Base-by-base conservation (phyloP, 1,140 invertebrate genomes). In the Drosophila takahashii region DNA sequence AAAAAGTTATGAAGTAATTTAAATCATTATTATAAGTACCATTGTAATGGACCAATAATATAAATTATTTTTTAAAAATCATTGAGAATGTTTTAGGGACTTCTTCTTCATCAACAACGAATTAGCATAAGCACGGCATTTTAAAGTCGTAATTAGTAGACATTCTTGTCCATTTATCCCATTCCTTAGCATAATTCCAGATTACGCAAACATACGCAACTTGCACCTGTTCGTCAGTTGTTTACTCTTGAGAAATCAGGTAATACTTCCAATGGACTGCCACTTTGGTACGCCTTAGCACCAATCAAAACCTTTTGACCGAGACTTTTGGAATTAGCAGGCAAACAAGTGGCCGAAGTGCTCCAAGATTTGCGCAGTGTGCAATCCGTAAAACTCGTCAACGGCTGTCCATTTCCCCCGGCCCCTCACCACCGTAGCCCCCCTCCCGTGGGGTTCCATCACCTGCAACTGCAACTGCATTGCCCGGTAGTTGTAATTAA, bases 401-500 rank as follows among this genome's bases (percentile, higher is more conserved):
- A 65, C 79, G 60, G 44, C 72, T 75, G 47, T 59, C 71, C 13
- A 62, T 58, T 61, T 57, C 57, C 44, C 22, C 61, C 2, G 22
- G 22, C 44, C 36, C n/a, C 29, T 8, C 6, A 18, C 37, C n/a
- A 1, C 15, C 15, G 18, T 26, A 8, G 29, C 22, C 51, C 27
- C 27, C 22, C 22, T 22, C 4, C 8, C 27, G 27, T 10, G 4
- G 11, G 13, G 3, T 4, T 13, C 50, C 50, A 29, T 52, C 37
- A 39, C 45, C 42, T 45, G 42, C 42, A 32, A 42, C 42, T 45
- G 42, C 42, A 32, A 42, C 39, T 42, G 52, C 61, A 45, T 39
- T 59, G 70, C 77, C 66, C 78, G 66, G 83, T 87, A 86, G 81
- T 74, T 81, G 81, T 87, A 86, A 86, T 86, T 87, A 86, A 86